These are phyloP conservation scores for Pachyseris speciosa DNA, from an alignment of 64 coral and sea anemone species.

Conservation along the genomic window DNA sequence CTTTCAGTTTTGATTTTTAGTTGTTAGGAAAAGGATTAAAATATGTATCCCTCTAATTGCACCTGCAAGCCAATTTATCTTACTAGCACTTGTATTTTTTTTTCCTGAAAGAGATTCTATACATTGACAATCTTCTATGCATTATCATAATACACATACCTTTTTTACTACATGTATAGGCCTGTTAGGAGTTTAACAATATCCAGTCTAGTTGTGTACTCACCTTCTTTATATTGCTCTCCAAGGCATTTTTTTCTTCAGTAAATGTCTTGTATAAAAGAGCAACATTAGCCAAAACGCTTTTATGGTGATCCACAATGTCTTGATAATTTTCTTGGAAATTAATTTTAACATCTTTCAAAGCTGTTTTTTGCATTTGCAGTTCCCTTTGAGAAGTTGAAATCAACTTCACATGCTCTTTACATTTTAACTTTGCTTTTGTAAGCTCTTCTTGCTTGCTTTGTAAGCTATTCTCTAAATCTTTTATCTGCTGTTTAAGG, in stretches of 20 bases:
- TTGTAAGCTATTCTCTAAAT: constrained; percentile 6
- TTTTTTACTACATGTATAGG: neutral
- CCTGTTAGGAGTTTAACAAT: neutral
- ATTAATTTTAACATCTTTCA: constrained; percentile 49
- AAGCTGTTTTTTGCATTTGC: constrained; percentile 40
- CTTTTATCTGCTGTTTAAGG: constrained; percentile 15
- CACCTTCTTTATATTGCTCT: constrained; percentile 55
- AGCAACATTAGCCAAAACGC: constrained; percentile 23
- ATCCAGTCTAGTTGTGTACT: neutral
- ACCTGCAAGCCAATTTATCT: too few relatives aligned
- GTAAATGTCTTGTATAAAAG: constrained; percentile 43
- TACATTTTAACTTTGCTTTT: constrained; percentile 9
- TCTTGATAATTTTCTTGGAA: constrained; percentile 50
- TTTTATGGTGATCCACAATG: constrained; percentile 15
- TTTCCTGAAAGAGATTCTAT: too few relatives aligned
- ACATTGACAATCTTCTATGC: too few relatives aligned
- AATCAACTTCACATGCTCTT: constrained; percentile 40
- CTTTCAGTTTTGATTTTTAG: too few relatives aligned
- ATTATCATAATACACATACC: too few relatives aligned
- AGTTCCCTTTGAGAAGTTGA: constrained; percentile 26
- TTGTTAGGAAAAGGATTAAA: too few relatives aligned
- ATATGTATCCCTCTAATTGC: too few relatives aligned
- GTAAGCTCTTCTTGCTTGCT: neutral
- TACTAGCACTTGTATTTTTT: too few relatives aligned
- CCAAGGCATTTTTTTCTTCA: neutral